Evolutionary conservation across 2,797 vertebrate genomes (phyloP), one percentile per base, ranked within the genome.

Genomic region (Manis pentadactyla): DNA sequence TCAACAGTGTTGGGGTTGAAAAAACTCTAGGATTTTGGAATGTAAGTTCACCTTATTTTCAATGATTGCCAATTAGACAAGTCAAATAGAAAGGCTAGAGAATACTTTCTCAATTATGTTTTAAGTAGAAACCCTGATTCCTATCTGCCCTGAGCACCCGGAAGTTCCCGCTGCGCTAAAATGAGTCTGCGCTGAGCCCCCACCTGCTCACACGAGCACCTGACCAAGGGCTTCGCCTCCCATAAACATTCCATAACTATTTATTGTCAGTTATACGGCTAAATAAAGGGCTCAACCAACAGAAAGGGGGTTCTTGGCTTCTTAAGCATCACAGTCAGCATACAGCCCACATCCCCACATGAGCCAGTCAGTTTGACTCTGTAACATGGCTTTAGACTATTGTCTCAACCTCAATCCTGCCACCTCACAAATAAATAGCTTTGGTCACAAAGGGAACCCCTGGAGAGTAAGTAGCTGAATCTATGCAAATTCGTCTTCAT

Each of bases 371-470:
- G 57, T 12, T 64, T 46, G n/a, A 37, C 11, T 42, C 53, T 13
- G 14, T 34, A n/a, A 31, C 18, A n/a, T 2, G n/a, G 25, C 57
- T 59, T 69, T 18, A 84, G 75, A 51, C 12, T 10, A 14, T 4
- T 37, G 3, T 79, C 49, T 92, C 73, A 42, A 55, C 42, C 19
- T 74, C 11, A 51, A 12, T n/a, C 19, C 23, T 83, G n/a, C 49
- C 66, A n/a, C 39, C 8, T 71, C 31, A 31, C 49, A 73, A 86
- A 57, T 64, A 42, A 66, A 88, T 14, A 23, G 19, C 37, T 74
- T 77, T 69, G 63, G 34, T 95, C 88, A 90, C 83, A 74, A 25
- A 95, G 64, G 46, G n/a, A 18, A 86, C 19, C 66, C 34, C 74
- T 64, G 74, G 23, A 83, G 59, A 91, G 53, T 2, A 57, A 2